These are phyloP conservation scores for Plebejus argus DNA, from an alignment of 2,888 invertebrate genomes.

Conservation along the genomic window DNA sequence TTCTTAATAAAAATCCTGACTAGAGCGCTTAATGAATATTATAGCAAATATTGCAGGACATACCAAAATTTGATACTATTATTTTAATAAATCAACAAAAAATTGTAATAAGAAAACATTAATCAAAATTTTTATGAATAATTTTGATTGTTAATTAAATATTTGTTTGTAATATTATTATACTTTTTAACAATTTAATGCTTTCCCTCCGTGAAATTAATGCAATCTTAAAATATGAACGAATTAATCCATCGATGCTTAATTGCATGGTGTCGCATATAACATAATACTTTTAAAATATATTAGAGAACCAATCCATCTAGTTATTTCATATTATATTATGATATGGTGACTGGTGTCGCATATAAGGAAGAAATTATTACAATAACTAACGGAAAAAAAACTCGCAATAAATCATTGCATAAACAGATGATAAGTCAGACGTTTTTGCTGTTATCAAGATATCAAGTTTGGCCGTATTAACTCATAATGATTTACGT, in stretches of 20 bases:
- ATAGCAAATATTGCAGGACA: background rate
- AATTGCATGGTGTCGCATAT: too few relatives aligned
- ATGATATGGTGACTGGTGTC: background rate
- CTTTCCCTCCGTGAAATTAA: background rate
- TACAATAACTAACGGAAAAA: background rate
- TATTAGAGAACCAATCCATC: background rate
- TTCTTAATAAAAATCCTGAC: too few relatives aligned
- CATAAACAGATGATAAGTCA: constrained; percentile 25
- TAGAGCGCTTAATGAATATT: too few relatives aligned
- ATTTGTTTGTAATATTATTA: background rate
- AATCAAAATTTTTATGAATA: background rate
- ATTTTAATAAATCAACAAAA: background rate
- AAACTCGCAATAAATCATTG: constrained; percentile 13
- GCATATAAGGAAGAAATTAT: background rate
- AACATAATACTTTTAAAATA: too few relatives aligned
- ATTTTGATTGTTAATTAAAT: background rate
- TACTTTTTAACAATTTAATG: background rate
- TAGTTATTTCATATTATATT: background rate
- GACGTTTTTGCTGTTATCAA: constrained; percentile 23
- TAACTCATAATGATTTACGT: constrained; percentile 42
- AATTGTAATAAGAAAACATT: background rate
- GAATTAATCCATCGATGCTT: too few relatives aligned
- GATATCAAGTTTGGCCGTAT: constrained; percentile 20
- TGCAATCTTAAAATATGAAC: background rate
- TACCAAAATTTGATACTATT: background rate